A percentile compares a stretch with the other conserved stretches of the same genome.
These are phyloP conservation scores for Lagenorhynchus albirostris DNA, from an alignment of 2,113 vertebrate species.

Conservation along the genomic window DNA sequence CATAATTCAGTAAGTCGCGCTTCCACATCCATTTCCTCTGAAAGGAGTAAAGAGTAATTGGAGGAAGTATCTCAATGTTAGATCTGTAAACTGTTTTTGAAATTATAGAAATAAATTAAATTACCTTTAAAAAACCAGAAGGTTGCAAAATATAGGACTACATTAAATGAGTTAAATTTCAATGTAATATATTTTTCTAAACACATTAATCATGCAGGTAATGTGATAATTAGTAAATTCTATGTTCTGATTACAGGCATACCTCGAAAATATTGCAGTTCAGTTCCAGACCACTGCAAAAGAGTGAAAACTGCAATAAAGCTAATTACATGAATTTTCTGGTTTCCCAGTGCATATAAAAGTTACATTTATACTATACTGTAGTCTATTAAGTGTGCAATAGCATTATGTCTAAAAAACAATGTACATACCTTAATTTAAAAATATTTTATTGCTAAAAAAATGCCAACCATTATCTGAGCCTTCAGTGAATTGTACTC, in stretches of 20 bases:
- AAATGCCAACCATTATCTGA: neutral
- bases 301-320: neutral
- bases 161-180: neutral
- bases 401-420: neutral
- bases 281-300: neutral
- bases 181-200: slow-evolving; percentile 24
- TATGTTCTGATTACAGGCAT: neutral
- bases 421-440: neutral
- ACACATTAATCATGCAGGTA: neutral
- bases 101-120: slow-evolving; percentile 46
- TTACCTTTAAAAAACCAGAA: slow-evolving; percentile 28
- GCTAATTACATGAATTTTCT: neutral
- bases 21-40: slow-evolving; percentile 96
- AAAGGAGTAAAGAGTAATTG: slow-evolving; percentile 74
- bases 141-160: slow-evolving; percentile 9
- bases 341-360: neutral
- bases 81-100: slow-evolving; percentile 53
- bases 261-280: neutral
- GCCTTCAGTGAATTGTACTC: neutral
- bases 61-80: slow-evolving; percentile 56
- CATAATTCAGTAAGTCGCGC: slow-evolving; percentile 92
- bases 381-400: neutral
- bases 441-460: neutral
- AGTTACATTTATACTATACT: neutral
- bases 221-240: slow-evolving; percentile 1